Percentiles rank a stretch among this genome's conserved stretches.
These are phyloP conservation scores for Oxygymnocypris stewartii DNA, from an alignment of 2,113 vertebrate genomes.

Conservation along the genomic window DNA sequence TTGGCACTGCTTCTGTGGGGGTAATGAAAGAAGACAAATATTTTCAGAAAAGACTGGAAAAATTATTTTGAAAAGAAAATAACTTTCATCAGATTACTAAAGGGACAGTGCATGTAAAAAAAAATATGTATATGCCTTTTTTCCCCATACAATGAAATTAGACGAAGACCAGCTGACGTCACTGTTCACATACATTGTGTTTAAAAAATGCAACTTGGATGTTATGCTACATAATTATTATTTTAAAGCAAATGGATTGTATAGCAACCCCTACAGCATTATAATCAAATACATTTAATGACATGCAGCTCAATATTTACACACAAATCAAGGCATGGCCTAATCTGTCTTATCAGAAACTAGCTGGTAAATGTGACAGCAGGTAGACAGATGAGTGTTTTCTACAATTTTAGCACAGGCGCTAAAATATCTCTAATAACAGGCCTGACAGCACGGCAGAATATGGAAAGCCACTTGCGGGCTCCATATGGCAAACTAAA, in stretches of 20 bases:
- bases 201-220: background rate
- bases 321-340: background rate
- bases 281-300: background rate
- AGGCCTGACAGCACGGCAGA: slow-evolving; percentile 3
- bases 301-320: background rate
- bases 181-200: background rate
- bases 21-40: slow-evolving; percentile 42
- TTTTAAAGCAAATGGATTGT: background rate
- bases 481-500: slow-evolving; percentile 34
- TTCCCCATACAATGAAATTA: background rate
- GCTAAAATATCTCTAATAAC: slow-evolving; percentile 22
- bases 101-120: background rate
- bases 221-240: background rate
- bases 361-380: background rate
- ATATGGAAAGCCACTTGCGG: slow-evolving; percentile 8
- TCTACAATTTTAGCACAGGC: slow-evolving; percentile 25
- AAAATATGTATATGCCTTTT: no score
- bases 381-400: slow-evolving; percentile 10
- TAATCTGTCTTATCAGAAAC: background rate
- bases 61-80: background rate
- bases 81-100: background rate
- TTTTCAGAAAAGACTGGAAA: background rate
- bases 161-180: background rate
- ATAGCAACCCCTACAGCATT: background rate
- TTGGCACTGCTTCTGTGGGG: slow-evolving; percentile 57